Conservation (phyloP, 2,113 vertebrate genomes). For the Anguilla japonica region DNA sequence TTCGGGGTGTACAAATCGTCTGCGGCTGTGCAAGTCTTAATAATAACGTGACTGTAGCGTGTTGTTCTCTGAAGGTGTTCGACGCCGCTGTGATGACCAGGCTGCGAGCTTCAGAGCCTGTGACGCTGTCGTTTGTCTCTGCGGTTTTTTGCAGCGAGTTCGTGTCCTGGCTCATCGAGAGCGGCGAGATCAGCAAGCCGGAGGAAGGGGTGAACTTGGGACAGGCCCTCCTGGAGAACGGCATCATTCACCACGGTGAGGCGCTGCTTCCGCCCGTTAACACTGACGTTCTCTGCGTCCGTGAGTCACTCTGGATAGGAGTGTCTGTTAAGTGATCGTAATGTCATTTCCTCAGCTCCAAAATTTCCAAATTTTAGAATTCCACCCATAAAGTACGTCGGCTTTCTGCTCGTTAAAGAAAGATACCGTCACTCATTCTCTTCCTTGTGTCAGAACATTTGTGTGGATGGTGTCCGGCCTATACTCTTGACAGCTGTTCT, state of each 20-base stretch:
- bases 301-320: background rate
- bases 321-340: background rate
- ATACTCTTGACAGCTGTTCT: background rate
- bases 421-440: too few relatives aligned
- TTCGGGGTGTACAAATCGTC: background rate
- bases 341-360: background rate
- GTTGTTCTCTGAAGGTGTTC: too few relatives aligned
- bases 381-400: too few relatives aligned
- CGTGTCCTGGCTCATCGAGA: constrained; percentile 94
- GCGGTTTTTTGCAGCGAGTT: constrained; percentile 82
- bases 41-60: too few relatives aligned
- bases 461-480: too few relatives aligned
- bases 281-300: too few relatives aligned
- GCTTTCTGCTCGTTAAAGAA: too few relatives aligned
- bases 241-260: constrained; percentile 98
- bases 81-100: background rate
- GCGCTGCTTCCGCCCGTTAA: background rate
- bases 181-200: constrained; percentile 93
- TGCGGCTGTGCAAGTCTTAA: too few relatives aligned
- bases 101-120: background rate
- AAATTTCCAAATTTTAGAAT: too few relatives aligned
- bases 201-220: constrained; percentile 97
- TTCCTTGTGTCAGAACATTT: too few relatives aligned
- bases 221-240: constrained; percentile 94
- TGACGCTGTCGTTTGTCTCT: constrained; percentile 28